Conservation (phyloP, 2,797 vertebrate species). For the Pseudomugil gertrudae region DNA sequence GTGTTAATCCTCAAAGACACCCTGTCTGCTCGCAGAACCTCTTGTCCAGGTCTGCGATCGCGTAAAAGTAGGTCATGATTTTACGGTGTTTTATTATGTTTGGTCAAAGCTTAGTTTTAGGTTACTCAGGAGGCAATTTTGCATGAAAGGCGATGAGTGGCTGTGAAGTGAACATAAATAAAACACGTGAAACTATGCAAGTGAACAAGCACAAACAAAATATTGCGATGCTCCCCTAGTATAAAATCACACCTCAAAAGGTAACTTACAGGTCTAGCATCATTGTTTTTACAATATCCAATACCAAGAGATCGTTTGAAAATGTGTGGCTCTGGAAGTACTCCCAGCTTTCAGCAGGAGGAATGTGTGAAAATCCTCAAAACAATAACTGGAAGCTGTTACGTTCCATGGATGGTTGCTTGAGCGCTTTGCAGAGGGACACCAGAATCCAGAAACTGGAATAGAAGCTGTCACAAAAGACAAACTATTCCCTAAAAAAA, state of each 20-base stretch:
- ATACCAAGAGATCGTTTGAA: not conserved
- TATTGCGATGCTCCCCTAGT: not conserved
- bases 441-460: not conserved
- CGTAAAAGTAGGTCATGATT: conserved; percentile 73
- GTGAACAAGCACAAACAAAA: conserved; percentile 13
- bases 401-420: not conserved
- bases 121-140: conserved; percentile 43
- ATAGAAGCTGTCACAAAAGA: not conserved
- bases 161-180: conserved; percentile 29
- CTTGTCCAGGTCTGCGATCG: conserved; percentile 22
- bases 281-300: not conserved
- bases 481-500: not conserved
- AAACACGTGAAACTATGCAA: conserved; percentile 12
- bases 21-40: conserved; percentile 39
- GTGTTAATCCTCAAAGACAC: conserved; percentile 48
- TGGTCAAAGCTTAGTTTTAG: conserved; percentile 50
- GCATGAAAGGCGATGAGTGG: conserved; percentile 22
- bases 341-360: not conserved
- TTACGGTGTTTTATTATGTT: conserved; percentile 69
- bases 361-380: not conserved
- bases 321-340: not conserved
- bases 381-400: not conserved
- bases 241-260: not conserved
- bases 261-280: not conserved
- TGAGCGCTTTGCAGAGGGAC: not conserved